phyloP scores from a whole-genome alignment of 1,140 invertebrate species.

The Probaryconus sp. region DNA sequence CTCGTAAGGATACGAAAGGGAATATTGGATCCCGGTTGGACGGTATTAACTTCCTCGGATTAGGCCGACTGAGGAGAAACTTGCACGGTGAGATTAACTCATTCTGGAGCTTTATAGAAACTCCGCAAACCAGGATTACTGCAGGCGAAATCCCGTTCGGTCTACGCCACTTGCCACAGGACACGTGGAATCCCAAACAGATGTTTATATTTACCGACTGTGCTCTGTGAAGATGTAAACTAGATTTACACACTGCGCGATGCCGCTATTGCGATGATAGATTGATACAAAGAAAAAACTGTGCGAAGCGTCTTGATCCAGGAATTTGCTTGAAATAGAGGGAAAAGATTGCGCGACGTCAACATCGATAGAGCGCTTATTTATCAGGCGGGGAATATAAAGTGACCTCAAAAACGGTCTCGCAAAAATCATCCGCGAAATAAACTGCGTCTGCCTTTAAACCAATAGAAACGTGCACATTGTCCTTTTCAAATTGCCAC shows the following conservation, averaged over 20 bases:
- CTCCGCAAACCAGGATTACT: slow-evolving; percentile 66
- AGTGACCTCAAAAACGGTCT: slow-evolving; percentile 33
- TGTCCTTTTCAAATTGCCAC: background rate
- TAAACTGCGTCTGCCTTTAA: no score
- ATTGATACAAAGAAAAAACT: slow-evolving; percentile 35
- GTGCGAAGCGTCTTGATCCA: slow-evolving; percentile 36
- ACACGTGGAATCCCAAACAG: slow-evolving; percentile 69
- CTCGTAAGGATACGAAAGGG: slow-evolving; percentile 40
- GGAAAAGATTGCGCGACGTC: slow-evolving; percentile 52
- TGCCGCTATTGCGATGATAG: slow-evolving; percentile 60
- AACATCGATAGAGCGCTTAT: slow-evolving; percentile 57
- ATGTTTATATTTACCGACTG: slow-evolving; percentile 68
- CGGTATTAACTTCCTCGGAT: slow-evolving; percentile 69
- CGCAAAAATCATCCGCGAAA: no score
- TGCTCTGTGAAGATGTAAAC: slow-evolving; percentile 24
- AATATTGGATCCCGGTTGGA: slow-evolving; percentile 48
- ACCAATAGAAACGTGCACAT: no score
- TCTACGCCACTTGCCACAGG: slow-evolving; percentile 56
- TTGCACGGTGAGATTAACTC: slow-evolving; percentile 71
- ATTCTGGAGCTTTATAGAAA: slow-evolving; percentile 70
- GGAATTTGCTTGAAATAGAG: slow-evolving; percentile 39
- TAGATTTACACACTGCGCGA: slow-evolving; percentile 31
- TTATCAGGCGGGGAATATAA: slow-evolving; percentile 52
- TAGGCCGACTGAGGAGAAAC: slow-evolving; percentile 66
- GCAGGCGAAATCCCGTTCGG: slow-evolving; percentile 60